A percentile compares a stretch with the other conserved stretches of the same genome.
phyloP scores from a whole-genome alignment of 2,797 vertebrate genomes.

The Spinibarbus caldwelli region DNA sequence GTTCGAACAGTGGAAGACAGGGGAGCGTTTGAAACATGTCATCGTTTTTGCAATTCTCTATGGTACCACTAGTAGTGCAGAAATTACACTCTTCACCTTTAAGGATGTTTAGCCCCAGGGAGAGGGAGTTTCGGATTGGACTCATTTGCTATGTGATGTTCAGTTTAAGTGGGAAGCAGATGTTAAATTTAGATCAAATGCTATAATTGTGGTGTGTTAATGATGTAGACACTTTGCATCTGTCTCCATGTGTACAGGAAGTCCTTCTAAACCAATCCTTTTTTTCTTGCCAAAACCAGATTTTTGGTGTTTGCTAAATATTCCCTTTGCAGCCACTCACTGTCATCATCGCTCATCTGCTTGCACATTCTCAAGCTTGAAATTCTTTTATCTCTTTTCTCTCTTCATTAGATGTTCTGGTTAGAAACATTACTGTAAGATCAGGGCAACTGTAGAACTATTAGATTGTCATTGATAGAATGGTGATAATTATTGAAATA shows the following conservation, averaged over 20 bases:
- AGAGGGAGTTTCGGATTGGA: constrained; percentile 42
- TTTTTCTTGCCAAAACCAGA: constrained; percentile 76
- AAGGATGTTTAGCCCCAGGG: constrained; percentile 36
- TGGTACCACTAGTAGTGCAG: not conserved
- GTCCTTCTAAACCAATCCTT: constrained; percentile 70
- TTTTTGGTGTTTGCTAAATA: constrained; percentile 78
- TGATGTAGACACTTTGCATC: constrained; percentile 75
- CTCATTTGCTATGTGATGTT: constrained; percentile 69
- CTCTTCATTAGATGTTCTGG: not conserved
- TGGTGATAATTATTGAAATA: not conserved
- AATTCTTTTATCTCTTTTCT: not conserved
- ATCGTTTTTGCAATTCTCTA: not conserved
- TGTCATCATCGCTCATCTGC: constrained; percentile 60
- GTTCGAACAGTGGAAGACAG: not conserved
- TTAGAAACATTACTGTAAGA: constrained; percentile 5
- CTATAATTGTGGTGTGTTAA: constrained; percentile 80
- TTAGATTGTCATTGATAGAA: not conserved
- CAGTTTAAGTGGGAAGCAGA: constrained; percentile 63
- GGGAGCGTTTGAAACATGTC: not conserved
- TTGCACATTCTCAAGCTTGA: constrained; percentile 38
- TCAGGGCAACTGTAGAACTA: not conserved
- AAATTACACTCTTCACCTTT: constrained; percentile 11
- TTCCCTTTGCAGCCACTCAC: constrained; percentile 70
- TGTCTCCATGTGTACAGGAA: constrained; percentile 78
- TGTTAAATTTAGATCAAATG: constrained; percentile 77